Evolutionary conservation across 1,140 invertebrate genomes (phyloP), one percentile per base, ranked within the genome.

Genomic region (Bombyx mori): DNA sequence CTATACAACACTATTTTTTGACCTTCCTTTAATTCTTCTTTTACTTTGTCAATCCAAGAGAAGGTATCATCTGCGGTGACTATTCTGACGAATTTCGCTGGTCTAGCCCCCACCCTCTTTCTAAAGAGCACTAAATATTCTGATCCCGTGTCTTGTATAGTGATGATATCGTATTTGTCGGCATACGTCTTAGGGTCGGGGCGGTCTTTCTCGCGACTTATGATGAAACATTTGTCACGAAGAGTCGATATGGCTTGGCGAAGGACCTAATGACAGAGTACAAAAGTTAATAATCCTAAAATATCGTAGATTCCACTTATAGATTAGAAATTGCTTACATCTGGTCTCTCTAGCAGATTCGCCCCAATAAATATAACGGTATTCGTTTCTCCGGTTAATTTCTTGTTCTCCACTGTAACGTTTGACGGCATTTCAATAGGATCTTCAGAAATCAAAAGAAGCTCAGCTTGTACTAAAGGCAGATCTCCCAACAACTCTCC

Each of bases 381-480:
- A 50, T 91, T 91, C 0, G 86, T 82, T 62, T 93, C 92, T 0
- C 75, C 68, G 7, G 72, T 69, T 1, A 93, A 8, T 68, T 91
- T 92, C 57, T 91, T 92, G 18, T 90, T 88, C 56, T 94, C 92
- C 0, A 92, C 75, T 6, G 83, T 88, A 8, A 94, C 83, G 42
- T 88, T 88, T 0, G 74, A 58, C 0, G 86, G 81, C 22, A 93
- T 60, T 9, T 86, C 88, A 4, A 89, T 51, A 3, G 77, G 57
- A 7, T 89, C 82, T 57, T 88, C 83, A n/a, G 88, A 87, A 8
- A 76, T 79, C 44, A 73, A 70, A 61, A 70, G 68, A 57, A 80
- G 79, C 56, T 90, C 89, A 7, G 90, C 83, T 73, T 93, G 90
- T n/a, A 92, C 88, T 2, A 94, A 72, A 7, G 93, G 92, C 26